Evolutionary conservation across 2,797 vertebrate genomes (phyloP), one percentile per base, ranked within the genome.

Genomic region (Paguma larvata): DNA sequence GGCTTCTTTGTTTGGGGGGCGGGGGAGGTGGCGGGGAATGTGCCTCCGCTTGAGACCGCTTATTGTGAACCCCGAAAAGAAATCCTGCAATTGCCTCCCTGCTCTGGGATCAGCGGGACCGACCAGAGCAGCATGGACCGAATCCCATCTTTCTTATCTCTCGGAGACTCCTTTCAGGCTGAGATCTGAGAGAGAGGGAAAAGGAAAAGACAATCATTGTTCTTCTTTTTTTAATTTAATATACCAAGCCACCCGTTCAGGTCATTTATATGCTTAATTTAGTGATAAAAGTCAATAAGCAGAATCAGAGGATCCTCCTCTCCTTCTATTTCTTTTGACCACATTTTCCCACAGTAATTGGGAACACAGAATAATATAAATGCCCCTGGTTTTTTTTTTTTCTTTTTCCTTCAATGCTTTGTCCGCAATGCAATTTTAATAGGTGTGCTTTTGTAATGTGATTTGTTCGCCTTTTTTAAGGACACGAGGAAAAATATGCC

Each of bases 211-310:
- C 98, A 98, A 99, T 98, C 99, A 99, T 99, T 99, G 99, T 99
- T 99, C 98, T 99, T 99, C 98, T 99, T 99, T 99, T 99, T 99
- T 99, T 98, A 98, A 99, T 99, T 99, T 99, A 99, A 99, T 99
- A 98, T 98, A 98, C 98, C 99, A 99, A 96, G 99, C 98, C 97
- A 98, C 97, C 98, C 98, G 99, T 99, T 98, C 98, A 99, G 99
- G 98, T 99, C 98, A 99, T 99, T 99, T 99, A 99, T 98, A 99
- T 99, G 99, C 99, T 99, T 99, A 98, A 99, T 99, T 99, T 99
- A 98, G 98, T 98, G 99, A 99, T 99, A 98, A 99, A 99, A 99
- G 98, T 99, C 99, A 98, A 95, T 97, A 98, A 98, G 98, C 65
- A 89, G 98, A 98, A 85, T 97, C 96, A 98, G 91, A 95, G 92